A percentile compares a stretch with the other conserved stretches of the same genome.
phyloP scores from a whole-genome alignment of 1,140 invertebrate genomes.

The Chymomyza costata region DNA sequence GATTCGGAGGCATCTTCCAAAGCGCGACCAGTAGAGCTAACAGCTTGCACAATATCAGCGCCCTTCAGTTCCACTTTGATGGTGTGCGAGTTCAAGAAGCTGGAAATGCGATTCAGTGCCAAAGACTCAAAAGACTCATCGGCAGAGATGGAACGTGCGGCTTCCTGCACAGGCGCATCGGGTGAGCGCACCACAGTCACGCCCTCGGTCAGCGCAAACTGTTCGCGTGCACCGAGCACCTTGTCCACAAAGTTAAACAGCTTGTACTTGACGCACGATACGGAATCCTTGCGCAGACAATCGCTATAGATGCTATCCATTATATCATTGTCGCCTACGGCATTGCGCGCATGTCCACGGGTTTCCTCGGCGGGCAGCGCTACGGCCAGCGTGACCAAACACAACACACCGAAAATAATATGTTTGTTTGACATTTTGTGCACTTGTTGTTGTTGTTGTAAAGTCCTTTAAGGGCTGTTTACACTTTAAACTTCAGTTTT shows the following conservation, averaged over 20 bases:
- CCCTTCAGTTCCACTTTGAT: conserved; percentile 90
- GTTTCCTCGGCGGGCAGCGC: conserved; percentile 83
- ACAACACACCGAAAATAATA: conserved; percentile 76
- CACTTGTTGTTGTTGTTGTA: conserved; percentile 38
- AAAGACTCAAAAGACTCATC: conserved; percentile 82
- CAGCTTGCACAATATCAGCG: conserved; percentile 86
- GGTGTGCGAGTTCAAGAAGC: conserved; percentile 86
- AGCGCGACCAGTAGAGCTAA: conserved; percentile 85
- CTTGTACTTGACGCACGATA: conserved; percentile 88
- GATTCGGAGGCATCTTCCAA: conserved; percentile 83
- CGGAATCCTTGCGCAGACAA: conserved; percentile 86
- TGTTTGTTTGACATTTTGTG: conserved; percentile 70
- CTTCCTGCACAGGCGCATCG: conserved; percentile 79
- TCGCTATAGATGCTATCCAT: conserved; percentile 85
- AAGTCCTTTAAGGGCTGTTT: conserved; percentile 52
- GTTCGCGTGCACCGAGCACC: conserved; percentile 85
- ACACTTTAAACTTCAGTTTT: conserved; percentile 38
- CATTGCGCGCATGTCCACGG: conserved; percentile 77
- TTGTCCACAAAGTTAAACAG: conserved; percentile 89
- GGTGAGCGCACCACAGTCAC: conserved; percentile 86
- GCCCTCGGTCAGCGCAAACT: conserved; percentile 85
- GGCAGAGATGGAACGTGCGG: conserved; percentile 81
- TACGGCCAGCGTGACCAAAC: conserved; percentile 76
- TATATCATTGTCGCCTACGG: conserved; percentile 83
- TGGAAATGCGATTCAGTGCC: conserved; percentile 81